phyloP scores from a whole-genome alignment of 2,888 invertebrate genomes.

The Ichneumoninae sp. region DNA sequence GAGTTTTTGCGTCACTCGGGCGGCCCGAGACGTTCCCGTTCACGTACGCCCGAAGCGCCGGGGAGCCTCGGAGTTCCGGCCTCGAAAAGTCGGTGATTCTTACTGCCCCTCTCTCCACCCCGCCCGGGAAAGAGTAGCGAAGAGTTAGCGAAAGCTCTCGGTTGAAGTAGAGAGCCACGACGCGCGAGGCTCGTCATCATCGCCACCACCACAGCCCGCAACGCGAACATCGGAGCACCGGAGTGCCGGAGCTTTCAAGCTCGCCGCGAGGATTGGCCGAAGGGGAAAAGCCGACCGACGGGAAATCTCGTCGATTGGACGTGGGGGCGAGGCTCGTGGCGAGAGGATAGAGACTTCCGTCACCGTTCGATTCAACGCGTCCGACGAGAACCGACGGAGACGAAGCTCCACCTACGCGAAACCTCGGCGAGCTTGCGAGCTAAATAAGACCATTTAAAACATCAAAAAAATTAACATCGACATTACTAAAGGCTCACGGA shows the following conservation, averaged over 20 bases:
- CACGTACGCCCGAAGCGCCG: conserved; percentile 53
- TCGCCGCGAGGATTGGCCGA: conserved; percentile 73
- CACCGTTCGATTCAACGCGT: conserved; percentile 52
- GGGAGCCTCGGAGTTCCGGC: conserved; percentile 57
- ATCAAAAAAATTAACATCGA: background rate
- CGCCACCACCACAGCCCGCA: conserved; percentile 51
- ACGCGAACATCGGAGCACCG: conserved; percentile 8
- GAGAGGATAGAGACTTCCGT: conserved; percentile 60
- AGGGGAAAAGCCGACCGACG: conserved; percentile 70
- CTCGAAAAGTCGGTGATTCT: conserved; percentile 65
- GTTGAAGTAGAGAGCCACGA: conserved; percentile 62
- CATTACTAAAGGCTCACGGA: background rate
- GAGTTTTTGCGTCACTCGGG: conserved; percentile 62
- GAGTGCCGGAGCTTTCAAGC: conserved; percentile 52
- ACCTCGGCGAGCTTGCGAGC: conserved; percentile 32
- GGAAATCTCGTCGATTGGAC: conserved; percentile 77
- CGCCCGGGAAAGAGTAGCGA: conserved; percentile 49
- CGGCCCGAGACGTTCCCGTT: conserved; percentile 48
- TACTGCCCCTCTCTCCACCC: conserved; percentile 26
- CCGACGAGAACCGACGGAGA: conserved; percentile 61
- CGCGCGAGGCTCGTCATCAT: conserved; percentile 49
- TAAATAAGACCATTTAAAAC: background rate
- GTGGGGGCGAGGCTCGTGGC: conserved; percentile 79
- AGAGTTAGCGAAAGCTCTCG: conserved; percentile 68
- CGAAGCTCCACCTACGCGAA: conserved; percentile 69